phyloP scores from a whole-genome alignment of 2,113 vertebrate species.

The Ptilonorhynchus violaceus region DNA sequence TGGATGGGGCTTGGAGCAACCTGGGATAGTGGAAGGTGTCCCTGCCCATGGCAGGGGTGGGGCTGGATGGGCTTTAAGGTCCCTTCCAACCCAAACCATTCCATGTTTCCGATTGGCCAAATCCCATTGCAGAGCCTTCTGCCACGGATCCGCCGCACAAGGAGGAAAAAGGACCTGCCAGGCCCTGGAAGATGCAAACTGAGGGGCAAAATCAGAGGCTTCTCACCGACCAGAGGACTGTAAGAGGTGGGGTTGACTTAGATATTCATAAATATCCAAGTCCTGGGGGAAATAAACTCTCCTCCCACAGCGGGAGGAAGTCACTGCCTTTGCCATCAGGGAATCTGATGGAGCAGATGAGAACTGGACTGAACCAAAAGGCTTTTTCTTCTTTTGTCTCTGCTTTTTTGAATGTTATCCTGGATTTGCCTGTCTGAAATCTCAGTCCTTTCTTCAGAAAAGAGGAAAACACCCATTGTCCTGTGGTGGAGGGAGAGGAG shows the following conservation, averaged over 20 bases:
- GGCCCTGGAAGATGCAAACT: background rate
- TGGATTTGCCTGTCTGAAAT: background rate
- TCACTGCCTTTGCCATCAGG: background rate
- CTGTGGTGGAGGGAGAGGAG: background rate
- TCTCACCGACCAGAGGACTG: background rate
- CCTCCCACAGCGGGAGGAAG: background rate
- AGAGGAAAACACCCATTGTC: background rate
- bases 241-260: background rate
- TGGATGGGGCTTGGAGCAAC: background rate
- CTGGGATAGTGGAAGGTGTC: background rate
- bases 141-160: background rate
- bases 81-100: background rate
- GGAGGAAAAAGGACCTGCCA: background rate
- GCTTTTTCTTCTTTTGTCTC: background rate
- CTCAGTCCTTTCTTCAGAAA: background rate
- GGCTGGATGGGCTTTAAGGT: background rate
- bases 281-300: background rate
- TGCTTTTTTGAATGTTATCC: background rate
- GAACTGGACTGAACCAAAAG: background rate
- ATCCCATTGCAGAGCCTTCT: background rate
- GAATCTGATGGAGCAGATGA: background rate
- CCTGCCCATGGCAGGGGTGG: background rate
- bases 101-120: background rate
- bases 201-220: background rate
- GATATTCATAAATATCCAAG: background rate